phyloP scores from a whole-genome alignment of 2,113 vertebrate species.

The Origma solitaria region DNA sequence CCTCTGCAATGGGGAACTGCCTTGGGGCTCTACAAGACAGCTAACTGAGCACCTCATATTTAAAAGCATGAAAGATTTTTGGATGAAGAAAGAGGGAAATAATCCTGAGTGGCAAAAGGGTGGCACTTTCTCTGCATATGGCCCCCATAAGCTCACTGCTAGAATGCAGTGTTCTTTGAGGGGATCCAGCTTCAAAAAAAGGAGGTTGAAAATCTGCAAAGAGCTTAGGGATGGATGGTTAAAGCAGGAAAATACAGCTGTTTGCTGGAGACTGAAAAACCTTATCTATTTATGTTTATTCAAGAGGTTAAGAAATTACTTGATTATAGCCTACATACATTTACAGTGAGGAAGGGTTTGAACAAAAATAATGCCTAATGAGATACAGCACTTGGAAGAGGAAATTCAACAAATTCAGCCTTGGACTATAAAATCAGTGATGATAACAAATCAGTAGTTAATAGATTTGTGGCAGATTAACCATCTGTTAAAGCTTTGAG shows the following conservation, averaged over 20 bases:
- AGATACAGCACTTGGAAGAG: not conserved
- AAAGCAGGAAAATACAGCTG: not conserved
- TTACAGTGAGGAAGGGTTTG: not conserved
- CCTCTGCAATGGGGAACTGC: not conserved
- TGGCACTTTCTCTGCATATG: not conserved
- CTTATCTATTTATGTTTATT: not conserved
- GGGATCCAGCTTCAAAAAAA: not conserved
- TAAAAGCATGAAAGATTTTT: not conserved
- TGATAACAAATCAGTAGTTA: not conserved
- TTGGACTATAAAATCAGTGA: not conserved
- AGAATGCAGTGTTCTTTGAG: not conserved
- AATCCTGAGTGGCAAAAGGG: not conserved
- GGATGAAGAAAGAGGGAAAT: not conserved
- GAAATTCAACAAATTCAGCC: not conserved
- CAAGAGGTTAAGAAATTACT: not conserved
- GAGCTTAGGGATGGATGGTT: not conserved
- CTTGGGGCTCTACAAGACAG: not conserved
- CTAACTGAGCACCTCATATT: not conserved
- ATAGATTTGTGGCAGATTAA: not conserved
- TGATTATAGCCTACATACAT: not conserved
- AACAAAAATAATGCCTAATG: not conserved
- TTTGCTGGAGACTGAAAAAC: not conserved
- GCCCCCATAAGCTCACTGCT: not conserved
- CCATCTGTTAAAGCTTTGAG: not conserved
- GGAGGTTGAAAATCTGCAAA: not conserved